These are phyloP conservation scores for Dasysyrphus albostriatus DNA, from an alignment of 2,888 invertebrate species.

Conservation along the genomic window DNA sequence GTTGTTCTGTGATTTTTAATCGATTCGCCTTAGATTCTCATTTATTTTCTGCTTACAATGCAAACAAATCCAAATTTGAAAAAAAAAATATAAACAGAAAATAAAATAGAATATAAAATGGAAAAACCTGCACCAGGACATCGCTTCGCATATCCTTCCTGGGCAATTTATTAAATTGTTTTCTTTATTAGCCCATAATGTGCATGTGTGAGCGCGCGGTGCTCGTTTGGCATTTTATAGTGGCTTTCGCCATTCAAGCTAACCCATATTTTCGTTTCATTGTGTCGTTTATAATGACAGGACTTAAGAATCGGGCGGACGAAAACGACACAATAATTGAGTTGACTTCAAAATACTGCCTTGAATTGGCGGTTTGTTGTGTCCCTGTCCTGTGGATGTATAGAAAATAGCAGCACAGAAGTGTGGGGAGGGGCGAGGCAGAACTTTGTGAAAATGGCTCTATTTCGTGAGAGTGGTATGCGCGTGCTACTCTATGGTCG, in stretches of 20 bases:
- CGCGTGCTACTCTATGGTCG: slow-evolving; percentile 36
- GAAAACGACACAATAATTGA: slow-evolving; percentile 55
- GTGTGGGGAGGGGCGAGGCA: neutral
- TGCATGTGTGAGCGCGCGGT: slow-evolving; percentile 16
- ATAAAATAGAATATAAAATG: slow-evolving; percentile 3
- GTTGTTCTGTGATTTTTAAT: slow-evolving; percentile 52
- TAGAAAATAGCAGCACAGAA: neutral
- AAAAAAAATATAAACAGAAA: neutral
- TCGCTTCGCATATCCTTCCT: slow-evolving; percentile 30
- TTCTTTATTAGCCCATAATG: slow-evolving; percentile 59
- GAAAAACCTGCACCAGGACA: slow-evolving; percentile 4
- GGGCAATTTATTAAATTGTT: slow-evolving; percentile 66
- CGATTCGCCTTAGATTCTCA: slow-evolving; percentile 44
- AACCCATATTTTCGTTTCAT: slow-evolving; percentile 52
- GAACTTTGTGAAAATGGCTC: slow-evolving; percentile 60
- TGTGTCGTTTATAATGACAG: slow-evolving; percentile 69
- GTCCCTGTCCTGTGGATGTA: neutral
- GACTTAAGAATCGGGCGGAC: slow-evolving; percentile 51
- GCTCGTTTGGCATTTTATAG: slow-evolving; percentile 48
- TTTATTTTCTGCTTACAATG: slow-evolving; percentile 54
- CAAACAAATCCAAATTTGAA: slow-evolving; percentile 47
- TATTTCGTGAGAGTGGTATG: slow-evolving; percentile 59
- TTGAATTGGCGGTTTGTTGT: slow-evolving; percentile 30
- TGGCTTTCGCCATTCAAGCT: slow-evolving; percentile 42
- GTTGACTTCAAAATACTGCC: slow-evolving; percentile 49